phyloP scores from a whole-genome alignment of 2,888 invertebrate species.

The Spodoptera littoralis region DNA sequence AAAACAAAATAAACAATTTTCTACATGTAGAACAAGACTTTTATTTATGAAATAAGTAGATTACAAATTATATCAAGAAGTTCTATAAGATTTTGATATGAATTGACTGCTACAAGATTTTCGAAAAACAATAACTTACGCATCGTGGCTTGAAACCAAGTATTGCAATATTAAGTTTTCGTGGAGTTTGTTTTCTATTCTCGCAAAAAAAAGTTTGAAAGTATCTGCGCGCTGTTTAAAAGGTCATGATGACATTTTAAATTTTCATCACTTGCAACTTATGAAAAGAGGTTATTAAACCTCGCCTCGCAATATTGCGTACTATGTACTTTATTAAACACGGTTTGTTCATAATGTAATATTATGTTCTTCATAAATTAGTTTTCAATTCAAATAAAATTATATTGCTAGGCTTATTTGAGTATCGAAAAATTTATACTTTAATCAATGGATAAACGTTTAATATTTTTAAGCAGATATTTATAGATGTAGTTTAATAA shows the following conservation, averaged over 20 bases:
- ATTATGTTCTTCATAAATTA: conserved; percentile 2
- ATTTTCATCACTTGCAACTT: conserved; percentile 45
- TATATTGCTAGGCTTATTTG: background rate
- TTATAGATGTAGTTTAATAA: too few species aligned
- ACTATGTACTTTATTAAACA: conserved; percentile 4
- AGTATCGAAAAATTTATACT: too few species aligned
- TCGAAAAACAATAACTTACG: conserved; percentile 4
- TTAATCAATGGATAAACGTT: background rate
- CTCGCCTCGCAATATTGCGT: conserved; percentile 2
- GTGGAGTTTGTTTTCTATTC: conserved; percentile 30
- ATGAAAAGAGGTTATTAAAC: conserved; percentile 9
- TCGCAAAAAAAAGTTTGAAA: conserved; percentile 39
- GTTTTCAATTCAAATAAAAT: conserved; percentile 8
- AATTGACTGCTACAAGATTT: background rate
- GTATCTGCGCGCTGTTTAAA: conserved; percentile 43
- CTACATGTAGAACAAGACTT: too few species aligned
- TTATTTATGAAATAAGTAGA: too few species aligned
- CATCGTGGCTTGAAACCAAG: conserved; percentile 13
- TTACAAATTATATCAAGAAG: too few species aligned
- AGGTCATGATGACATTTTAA: conserved; percentile 53
- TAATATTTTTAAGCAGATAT: too few species aligned
- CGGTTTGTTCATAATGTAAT: background rate
- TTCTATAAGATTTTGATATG: too few species aligned
- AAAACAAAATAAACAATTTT: too few species aligned
- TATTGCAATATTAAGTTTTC: conserved; percentile 37